Conservation (phyloP, 2,113 vertebrate genomes). For the Fulica atra region DNA sequence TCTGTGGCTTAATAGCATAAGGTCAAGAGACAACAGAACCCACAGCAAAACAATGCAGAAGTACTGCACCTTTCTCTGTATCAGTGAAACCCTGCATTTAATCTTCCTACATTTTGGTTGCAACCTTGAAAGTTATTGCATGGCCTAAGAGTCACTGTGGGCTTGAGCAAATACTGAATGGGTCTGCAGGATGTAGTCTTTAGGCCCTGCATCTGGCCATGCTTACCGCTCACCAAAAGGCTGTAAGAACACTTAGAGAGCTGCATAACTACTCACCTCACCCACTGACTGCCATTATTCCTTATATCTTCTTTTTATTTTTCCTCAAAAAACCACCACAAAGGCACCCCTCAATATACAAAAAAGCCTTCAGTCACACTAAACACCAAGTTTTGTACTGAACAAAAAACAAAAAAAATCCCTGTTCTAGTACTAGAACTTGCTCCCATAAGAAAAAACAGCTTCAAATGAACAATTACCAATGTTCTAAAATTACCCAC, state of each 20-base stretch:
- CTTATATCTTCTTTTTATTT: background rate
- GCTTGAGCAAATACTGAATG: background rate
- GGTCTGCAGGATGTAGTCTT: background rate
- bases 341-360: background rate
- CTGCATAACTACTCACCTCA: background rate
- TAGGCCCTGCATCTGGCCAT: background rate
- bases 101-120: background rate
- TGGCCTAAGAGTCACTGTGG: background rate
- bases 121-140: background rate
- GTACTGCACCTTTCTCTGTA: background rate
- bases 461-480: background rate
- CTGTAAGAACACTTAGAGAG: background rate
- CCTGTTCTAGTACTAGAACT: background rate
- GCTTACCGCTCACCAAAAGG: background rate
- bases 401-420: fast-evolving
- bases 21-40: background rate
- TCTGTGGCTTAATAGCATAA: background rate
- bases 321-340: background rate
- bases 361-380: background rate
- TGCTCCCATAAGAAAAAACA: background rate
- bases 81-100: background rate
- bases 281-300: background rate
- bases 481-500: too few species aligned
- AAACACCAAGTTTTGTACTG: fast-evolving
- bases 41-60: background rate